These are phyloP conservation scores for Rhinogobius similis DNA, from an alignment of 2,113 vertebrate genomes.

Conservation along the genomic window DNA sequence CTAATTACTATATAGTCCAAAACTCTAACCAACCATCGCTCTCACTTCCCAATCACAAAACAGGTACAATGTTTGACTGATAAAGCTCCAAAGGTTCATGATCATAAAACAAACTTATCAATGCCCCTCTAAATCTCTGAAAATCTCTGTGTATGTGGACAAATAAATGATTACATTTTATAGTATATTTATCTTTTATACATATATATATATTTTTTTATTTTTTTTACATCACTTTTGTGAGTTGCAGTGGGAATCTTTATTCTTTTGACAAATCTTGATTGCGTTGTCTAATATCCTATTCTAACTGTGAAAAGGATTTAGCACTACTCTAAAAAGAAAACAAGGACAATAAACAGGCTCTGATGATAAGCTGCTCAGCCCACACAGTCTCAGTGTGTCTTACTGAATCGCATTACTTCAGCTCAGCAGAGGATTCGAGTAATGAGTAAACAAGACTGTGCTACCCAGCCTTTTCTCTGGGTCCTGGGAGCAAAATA, in stretches of 20 bases:
- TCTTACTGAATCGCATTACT: slow-evolving; percentile 62
- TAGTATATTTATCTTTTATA: not conserved
- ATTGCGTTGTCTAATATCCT: not conserved
- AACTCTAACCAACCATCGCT: not conserved
- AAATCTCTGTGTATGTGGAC: too few relatives aligned
- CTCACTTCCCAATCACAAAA: not conserved
- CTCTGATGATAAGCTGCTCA: slow-evolving; percentile 45
- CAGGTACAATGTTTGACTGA: not conserved
- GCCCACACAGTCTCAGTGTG: slow-evolving; percentile 60
- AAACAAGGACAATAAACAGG: slow-evolving; percentile 42
- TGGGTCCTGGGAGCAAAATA: slow-evolving; percentile 23
- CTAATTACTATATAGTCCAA: not conserved
- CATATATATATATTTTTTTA: not conserved
- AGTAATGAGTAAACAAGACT: slow-evolving; percentile 63
- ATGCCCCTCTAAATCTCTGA: too few relatives aligned
- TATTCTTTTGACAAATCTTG: not conserved
- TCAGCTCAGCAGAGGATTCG: slow-evolving; percentile 43
- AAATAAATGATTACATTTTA: not conserved
- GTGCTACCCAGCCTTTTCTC: slow-evolving; percentile 36
- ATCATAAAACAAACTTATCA: not conserved
- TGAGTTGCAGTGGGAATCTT: not conserved
- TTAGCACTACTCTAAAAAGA: slow-evolving; percentile 33
- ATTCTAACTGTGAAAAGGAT: slow-evolving; percentile 18
- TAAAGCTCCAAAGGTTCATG: not conserved
- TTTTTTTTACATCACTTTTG: too few relatives aligned